These are phyloP conservation scores for Lamprotornis superbus DNA, from an alignment of 2,113 vertebrate genomes.

Conservation along the genomic window DNA sequence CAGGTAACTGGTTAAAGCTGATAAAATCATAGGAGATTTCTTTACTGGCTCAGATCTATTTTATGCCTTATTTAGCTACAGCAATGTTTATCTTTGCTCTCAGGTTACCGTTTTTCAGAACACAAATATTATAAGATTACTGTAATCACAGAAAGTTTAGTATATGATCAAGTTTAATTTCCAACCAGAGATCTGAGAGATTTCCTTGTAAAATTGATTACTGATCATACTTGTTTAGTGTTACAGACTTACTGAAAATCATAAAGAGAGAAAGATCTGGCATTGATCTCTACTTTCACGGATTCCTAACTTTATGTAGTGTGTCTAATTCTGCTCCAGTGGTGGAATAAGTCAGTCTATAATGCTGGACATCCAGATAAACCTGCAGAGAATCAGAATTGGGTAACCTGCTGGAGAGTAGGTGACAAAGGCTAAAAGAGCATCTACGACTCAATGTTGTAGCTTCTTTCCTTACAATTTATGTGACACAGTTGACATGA, in stretches of 20 bases:
- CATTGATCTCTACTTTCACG: neutral
- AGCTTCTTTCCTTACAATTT: neutral
- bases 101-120: neutral
- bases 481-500: neutral
- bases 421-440: neutral
- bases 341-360: neutral
- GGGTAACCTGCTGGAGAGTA: neutral
- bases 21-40: neutral
- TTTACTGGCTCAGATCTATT: neutral
- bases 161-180: neutral
- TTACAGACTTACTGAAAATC: neutral
- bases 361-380: neutral
- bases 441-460: neutral
- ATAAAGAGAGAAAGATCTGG: neutral
- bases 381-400: neutral
- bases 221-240: neutral
- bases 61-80: neutral
- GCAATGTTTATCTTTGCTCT: neutral
- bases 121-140: neutral
- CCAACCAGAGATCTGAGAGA: neutral
- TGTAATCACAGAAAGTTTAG: neutral
- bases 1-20: neutral
- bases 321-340: neutral
- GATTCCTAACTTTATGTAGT: neutral
- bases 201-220: neutral